A percentile compares a stretch with the other conserved stretches of the same genome.
Evolutionary conservation across 2,797 vertebrate genomes (phyloP).

Genomic region (Steatocranus sp.): DNA sequence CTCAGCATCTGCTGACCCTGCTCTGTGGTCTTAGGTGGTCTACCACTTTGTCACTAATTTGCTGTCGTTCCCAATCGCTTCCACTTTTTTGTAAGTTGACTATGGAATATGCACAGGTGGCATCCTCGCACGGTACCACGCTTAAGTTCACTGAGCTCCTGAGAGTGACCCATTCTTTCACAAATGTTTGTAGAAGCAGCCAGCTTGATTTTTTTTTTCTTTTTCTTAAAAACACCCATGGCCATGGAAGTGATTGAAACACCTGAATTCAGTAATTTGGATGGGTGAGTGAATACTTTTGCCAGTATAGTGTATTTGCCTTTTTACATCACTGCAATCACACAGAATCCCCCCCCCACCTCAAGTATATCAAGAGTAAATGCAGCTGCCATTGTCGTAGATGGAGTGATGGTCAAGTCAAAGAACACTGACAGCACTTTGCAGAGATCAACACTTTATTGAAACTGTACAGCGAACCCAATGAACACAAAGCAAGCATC

Average conservation of each 20-base stretch:
- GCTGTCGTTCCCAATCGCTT: accelerated
- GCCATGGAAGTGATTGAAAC: background rate
- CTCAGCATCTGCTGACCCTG: background rate
- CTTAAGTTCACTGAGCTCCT: background rate
- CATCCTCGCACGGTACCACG: accelerated
- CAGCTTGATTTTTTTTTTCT: background rate
- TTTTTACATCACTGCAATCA: constrained; percentile 4
- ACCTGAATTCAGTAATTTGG: background rate
- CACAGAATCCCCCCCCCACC: background rate
- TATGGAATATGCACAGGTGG: background rate
- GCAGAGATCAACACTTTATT: constrained; percentile 47
- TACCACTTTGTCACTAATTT: background rate
- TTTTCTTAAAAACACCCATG: background rate
- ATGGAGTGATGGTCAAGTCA: constrained; percentile 11
- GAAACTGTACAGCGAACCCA: constrained; percentile 22
- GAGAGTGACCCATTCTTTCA: background rate
- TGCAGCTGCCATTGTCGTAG: constrained; percentile 4
- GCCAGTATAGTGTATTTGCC: background rate
- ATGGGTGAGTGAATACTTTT: background rate
- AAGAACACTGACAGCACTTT: constrained; percentile 15
- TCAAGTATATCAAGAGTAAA: background rate
- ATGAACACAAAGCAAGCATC: background rate
- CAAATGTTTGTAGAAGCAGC: background rate
- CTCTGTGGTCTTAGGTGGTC: background rate
- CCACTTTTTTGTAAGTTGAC: background rate